Percentiles rank a stretch among this genome's conserved stretches.
phyloP scores from a whole-genome alignment of 2,113 vertebrate species.

The Otolemur garnettii region DNA sequence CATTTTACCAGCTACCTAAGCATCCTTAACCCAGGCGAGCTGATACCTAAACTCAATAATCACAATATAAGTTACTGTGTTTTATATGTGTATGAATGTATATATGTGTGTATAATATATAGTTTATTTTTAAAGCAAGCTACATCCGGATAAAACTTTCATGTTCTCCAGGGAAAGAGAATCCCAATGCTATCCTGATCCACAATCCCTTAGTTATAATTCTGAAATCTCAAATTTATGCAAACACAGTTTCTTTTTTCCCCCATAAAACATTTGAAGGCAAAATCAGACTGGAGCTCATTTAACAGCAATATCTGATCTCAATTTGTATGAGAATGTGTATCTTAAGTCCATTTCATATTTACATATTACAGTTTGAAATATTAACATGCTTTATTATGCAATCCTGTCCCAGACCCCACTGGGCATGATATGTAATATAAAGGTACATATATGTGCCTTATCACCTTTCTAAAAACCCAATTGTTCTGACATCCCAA shows the following conservation, averaged over 20 bases:
- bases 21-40: background rate
- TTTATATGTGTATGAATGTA: background rate
- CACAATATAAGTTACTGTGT: background rate
- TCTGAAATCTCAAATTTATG: background rate
- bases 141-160: background rate
- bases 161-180: background rate
- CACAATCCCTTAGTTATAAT: background rate
- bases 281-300: constrained; percentile 45
- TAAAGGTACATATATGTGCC: background rate
- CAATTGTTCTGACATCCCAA: background rate
- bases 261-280: constrained; percentile 14
- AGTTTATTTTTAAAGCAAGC: background rate
- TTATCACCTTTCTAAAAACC: background rate
- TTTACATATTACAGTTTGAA: background rate
- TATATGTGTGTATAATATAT: background rate
- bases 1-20: background rate
- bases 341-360: background rate
- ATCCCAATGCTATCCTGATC: background rate
- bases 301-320: constrained; percentile 34
- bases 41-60: background rate
- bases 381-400: background rate
- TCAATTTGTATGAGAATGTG: background rate
- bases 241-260: background rate
- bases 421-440: background rate
- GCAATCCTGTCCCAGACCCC: background rate